Conservation (phyloP, 2,797 vertebrate genomes). For the Salarias fasciatus region DNA sequence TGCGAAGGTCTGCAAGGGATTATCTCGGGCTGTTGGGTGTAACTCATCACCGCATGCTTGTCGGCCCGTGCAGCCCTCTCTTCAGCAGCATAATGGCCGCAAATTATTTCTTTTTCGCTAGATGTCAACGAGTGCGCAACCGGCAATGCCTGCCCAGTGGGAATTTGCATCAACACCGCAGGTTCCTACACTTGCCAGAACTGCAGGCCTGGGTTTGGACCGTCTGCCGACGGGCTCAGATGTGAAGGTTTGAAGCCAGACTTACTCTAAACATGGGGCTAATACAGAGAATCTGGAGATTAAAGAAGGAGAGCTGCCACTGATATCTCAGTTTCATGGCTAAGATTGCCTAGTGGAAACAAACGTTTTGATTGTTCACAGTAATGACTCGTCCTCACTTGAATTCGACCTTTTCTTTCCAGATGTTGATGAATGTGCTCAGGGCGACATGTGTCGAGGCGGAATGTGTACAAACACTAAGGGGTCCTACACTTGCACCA, state of each 20-base stretch:
- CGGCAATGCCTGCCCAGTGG: conserved; percentile 75
- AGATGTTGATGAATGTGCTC: conserved; percentile 82
- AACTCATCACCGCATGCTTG: conserved; percentile 43
- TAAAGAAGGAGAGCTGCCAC: no score
- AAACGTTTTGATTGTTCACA: no score
- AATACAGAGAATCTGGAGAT: no score
- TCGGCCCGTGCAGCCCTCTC: conserved; percentile 26
- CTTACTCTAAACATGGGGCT: conserved; percentile 7
- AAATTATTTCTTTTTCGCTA: conserved; percentile 65
- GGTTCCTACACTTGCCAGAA: conserved; percentile 86
- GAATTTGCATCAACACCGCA: conserved; percentile 86
- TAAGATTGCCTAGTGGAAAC: no score
- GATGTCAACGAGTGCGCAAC: conserved; percentile 79
- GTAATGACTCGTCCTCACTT: no score
- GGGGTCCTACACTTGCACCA: conserved; percentile 88
- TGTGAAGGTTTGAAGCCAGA: conserved; percentile 85
- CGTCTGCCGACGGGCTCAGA: conserved; percentile 81
- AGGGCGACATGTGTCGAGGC: conserved; percentile 69
- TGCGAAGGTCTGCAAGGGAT: conserved; percentile 86
- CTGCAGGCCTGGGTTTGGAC: conserved; percentile 82
- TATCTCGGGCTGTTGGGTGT: conserved; percentile 50
- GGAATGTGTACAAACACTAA: conserved; percentile 87
- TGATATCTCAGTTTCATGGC: no score
- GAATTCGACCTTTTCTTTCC: conserved; percentile 43
- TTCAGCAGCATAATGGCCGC: conserved; percentile 51